These are phyloP conservation scores for Itoplectis maculator DNA, from an alignment of 2,888 invertebrate genomes.

Conservation along the genomic window DNA sequence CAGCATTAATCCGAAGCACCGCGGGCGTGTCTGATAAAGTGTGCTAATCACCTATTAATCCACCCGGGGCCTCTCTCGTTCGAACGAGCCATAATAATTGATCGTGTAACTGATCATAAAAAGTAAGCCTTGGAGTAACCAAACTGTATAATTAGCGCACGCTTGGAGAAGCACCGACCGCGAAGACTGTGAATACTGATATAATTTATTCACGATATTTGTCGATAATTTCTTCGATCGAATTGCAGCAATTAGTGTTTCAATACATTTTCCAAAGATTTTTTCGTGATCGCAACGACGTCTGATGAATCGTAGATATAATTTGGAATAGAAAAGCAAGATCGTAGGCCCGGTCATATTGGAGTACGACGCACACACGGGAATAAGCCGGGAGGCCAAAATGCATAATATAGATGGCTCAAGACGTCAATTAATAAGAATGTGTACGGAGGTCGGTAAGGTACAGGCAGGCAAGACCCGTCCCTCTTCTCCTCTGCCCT, in stretches of 20 bases:
- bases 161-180: background rate
- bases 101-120: conserved; percentile 61
- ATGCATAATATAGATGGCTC: conserved; percentile 80
- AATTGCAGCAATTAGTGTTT: background rate
- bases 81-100: conserved; percentile 63
- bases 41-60: conserved; percentile 80
- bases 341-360: conserved; percentile 66
- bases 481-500: too few relatives aligned
- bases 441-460: conserved; percentile 81
- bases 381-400: conserved; percentile 76
- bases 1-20: conserved; percentile 61
- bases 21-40: conserved; percentile 75
- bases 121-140: background rate
- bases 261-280: background rate
- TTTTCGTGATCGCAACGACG: background rate
- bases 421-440: conserved; percentile 84
- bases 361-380: conserved; percentile 75
- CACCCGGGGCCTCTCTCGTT: conserved; percentile 37
- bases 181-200: background rate
- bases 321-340: background rate
- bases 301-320: conserved; percentile 17
- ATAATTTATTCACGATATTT: background rate
- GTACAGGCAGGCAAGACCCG: conserved; percentile 76
- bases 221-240: background rate
- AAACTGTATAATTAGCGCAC: background rate